Base-by-base conservation (phyloP, 1,140 invertebrate species). In the Tetragonula clypearis region DNA sequence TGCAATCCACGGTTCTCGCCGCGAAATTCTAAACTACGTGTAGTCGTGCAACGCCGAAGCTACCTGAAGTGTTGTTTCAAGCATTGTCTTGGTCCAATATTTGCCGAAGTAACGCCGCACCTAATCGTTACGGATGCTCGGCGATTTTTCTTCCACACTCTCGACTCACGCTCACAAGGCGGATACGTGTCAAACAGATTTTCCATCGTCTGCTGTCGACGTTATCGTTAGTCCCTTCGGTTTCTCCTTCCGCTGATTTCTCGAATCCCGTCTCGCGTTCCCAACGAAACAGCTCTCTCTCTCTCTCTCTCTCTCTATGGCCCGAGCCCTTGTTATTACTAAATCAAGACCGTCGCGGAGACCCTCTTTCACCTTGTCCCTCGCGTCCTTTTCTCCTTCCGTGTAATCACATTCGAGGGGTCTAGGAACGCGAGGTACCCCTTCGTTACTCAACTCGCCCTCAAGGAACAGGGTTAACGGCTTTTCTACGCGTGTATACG, bases 281-380 rank as follows among this genome's bases (percentile, higher is more conserved):
- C 72, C n/a, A 65, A 26, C 74, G 12, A 49, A 49, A 69, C 30
- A 5, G 73, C 15, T n/a, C 80, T n/a, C 41, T 58, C 62, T 35
- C 19, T 49, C 80, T n/a, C 41, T 58, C 62, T 35, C 80, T n/a
- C 41, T 58, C 62, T 35, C 19, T 49, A 74, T 55, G 69, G 9
- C 30, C 69, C 69, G 75, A 78, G 82, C 41, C 89, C 85, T 87
- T 87, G 89, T 90, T 86, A 90, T 90, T 90, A 90, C 85, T 91
- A 88, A 90, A 90, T 91, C 89, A 90, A 90, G 89, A 91, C 82
- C 85, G 75, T 30, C 88, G 62, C 66, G 41, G 41, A 73, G 60
- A 35, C 56, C 68, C 62, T 21, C 58, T 74, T 74, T 78, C 62
- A 21, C 15, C 71, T 73, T 72, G 53, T 84, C 30, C 62, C 82